A percentile compares a stretch with the other conserved stretches of the same genome.
phyloP scores from a whole-genome alignment of 2,113 vertebrate species.

The Miniopterus natalensis region DNA sequence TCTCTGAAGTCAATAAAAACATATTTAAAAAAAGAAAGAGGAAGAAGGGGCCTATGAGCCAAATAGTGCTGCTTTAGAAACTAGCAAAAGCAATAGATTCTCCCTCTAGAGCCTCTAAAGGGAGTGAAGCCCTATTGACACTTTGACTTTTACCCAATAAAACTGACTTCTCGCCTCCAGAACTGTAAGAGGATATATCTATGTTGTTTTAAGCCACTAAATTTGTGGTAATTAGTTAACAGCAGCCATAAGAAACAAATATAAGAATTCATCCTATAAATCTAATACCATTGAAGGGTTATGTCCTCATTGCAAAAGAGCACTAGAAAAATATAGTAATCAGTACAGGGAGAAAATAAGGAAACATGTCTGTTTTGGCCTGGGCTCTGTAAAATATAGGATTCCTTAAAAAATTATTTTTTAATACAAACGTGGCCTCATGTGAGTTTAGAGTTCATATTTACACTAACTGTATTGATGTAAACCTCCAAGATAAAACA shows the following conservation, averaged over 20 bases:
- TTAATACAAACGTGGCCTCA: neutral
- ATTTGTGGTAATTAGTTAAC: neutral
- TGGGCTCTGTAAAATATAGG: neutral
- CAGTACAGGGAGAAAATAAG: neutral
- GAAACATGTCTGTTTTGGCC: neutral
- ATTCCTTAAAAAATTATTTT: slow-evolving; percentile 33
- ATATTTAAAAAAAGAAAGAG: too few relatives aligned
- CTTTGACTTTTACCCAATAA: neutral
- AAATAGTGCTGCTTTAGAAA: neutral
- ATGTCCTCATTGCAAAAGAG: neutral
- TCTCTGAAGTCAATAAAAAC: too few relatives aligned
- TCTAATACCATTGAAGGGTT: neutral
- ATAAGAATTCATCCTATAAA: neutral
- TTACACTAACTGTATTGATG: slow-evolving; percentile 22
- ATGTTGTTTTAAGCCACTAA: slow-evolving; percentile 16
- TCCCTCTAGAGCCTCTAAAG: neutral
- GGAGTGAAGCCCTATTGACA: neutral
- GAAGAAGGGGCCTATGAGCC: neutral
- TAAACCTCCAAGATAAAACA: slow-evolving; percentile 29
- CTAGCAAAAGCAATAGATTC: neutral
- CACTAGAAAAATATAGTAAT: neutral
- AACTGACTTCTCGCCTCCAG: neutral
- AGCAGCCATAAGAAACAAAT: neutral
- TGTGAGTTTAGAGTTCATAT: slow-evolving; percentile 9
- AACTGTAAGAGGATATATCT: neutral